These are phyloP conservation scores for Enhydra lutris DNA, from an alignment of 2,113 vertebrate genomes.

Conservation along the genomic window DNA sequence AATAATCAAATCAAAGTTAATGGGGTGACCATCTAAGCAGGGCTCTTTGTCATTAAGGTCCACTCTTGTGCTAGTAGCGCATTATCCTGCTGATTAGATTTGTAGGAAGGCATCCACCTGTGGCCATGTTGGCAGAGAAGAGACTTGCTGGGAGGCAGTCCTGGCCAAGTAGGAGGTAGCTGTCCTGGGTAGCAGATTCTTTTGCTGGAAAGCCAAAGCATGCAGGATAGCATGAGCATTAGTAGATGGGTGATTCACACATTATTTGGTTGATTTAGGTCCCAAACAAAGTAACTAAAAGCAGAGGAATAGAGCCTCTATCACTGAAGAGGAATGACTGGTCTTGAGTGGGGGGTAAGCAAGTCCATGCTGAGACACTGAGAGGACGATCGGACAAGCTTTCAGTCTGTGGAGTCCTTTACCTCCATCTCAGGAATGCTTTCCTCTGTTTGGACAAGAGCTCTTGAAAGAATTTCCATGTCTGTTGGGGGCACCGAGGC, in stretches of 20 bases:
- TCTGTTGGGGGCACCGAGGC: slow-evolving; percentile 80
- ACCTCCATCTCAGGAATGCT: slow-evolving; percentile 32
- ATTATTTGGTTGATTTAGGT: slow-evolving; percentile 30
- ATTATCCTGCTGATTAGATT: slow-evolving; percentile 62
- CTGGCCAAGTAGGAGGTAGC: background rate
- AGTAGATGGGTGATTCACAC: background rate
- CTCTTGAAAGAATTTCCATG: slow-evolving; percentile 77
- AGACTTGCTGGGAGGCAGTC: background rate
- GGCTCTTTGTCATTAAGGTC: slow-evolving; percentile 69
- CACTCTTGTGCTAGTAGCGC: background rate
- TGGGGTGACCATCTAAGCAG: slow-evolving; percentile 74
- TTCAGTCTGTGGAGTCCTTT: background rate
- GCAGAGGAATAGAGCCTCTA: background rate
- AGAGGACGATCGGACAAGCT: slow-evolving; percentile 36
- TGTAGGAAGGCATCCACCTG: slow-evolving; percentile 73
- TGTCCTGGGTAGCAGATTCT: background rate
- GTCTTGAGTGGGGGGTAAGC: background rate
- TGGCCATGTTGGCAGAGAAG: slow-evolving; percentile 63
- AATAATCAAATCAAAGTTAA: slow-evolving; percentile 77
- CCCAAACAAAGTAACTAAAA: background rate
- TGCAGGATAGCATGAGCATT: background rate
- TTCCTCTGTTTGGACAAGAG: slow-evolving; percentile 71
- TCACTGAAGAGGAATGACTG: slow-evolving; percentile 8
- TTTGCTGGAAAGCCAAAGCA: slow-evolving; percentile 25
- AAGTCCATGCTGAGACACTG: background rate